phyloP scores from a whole-genome alignment of 23 tunicate genomes.

The Pegea sp. region DNA sequence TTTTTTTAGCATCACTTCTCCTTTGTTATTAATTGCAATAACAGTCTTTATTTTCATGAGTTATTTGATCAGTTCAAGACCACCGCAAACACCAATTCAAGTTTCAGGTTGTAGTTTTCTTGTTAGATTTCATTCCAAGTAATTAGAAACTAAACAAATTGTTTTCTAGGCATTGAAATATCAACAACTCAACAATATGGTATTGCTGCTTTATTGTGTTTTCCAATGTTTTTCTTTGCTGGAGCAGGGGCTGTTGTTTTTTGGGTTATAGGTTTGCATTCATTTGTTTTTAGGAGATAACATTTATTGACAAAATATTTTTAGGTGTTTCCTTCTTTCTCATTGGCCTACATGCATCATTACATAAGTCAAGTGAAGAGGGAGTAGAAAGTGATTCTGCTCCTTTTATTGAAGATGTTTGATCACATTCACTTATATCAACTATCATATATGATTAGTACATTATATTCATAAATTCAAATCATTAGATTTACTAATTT shows the following conservation, averaged over 20 bases:
- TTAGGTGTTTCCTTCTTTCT: conserved; percentile 66
- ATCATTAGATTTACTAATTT: too few relatives aligned
- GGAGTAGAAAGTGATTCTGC: conserved; percentile 22
- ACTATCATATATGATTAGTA: too few relatives aligned
- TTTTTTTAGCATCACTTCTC: too few relatives aligned
- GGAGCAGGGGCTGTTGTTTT: conserved; percentile 96
- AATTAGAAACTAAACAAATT: too few relatives aligned
- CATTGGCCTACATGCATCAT: conserved; percentile 67
- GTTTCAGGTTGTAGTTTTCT: too few relatives aligned
- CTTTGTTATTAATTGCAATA: too few relatives aligned
- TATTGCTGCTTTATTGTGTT: conserved; percentile 44
- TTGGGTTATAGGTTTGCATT: conserved; percentile 70
- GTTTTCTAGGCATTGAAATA: conserved; percentile 33
- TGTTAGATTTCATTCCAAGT: too few relatives aligned
- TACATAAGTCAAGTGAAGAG: conserved; percentile 62
- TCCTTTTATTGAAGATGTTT: conserved; percentile 74
- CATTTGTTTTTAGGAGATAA: not conserved
- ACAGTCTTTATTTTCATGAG: too few relatives aligned
- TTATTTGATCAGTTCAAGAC: too few relatives aligned
- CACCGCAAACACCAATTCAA: too few relatives aligned
- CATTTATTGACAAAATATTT: not conserved
- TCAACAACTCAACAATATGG: conserved; percentile 69
- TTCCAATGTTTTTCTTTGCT: conserved; percentile 82
- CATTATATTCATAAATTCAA: too few relatives aligned
- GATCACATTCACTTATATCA: too few relatives aligned